Evolutionary conservation across 2,113 vertebrate genomes (phyloP), one percentile per base, ranked within the genome.

Genomic region (Anthoscopus minutus): DNA sequence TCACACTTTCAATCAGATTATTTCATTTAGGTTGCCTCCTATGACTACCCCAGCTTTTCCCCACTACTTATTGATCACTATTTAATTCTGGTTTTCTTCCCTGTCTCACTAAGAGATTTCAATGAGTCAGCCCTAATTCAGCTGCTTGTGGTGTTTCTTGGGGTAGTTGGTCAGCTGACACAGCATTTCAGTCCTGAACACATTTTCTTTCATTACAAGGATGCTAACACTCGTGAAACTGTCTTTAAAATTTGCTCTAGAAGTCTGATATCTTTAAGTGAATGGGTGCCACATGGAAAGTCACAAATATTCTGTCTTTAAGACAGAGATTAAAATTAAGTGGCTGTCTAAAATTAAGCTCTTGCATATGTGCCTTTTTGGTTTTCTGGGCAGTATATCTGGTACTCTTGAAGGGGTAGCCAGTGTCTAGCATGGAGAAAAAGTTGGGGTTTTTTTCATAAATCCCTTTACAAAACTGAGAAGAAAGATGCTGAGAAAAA

Each of bases 1-100:
- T 96, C 89, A 89, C 35, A 53, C 13, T 94, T 97, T 94, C n/a
- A n/a, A 74, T 95, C 69, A 87, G 65, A 95, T 97, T 93, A 92
- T 96, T 97, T 95, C 33, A 69, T 86, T 84, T 71, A 91, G 83
- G 74, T 94, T 89, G 67, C 86, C 64, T 94, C 30, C 65, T 85
- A 19, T 91, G 78, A 87, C 76, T 80, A 94, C 87, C 90, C 33
- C 61, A 76, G 57, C 71, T 94, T 95, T 94, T 10, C 42, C 44
- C 22, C 92, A 67, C 69, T 79, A 53, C 15, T 88, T 94, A 95
- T 51, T 91, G 89, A 95, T 96, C 79, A 48, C 38, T 87, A 10
- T 31, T 92, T 92, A 88, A 96, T 96, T 96, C 64, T 88, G 31
- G 1, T 95, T 82, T 93, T 91, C 87, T 82, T 80, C 69, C 64